Base-by-base conservation (phyloP, 2,113 vertebrate genomes). In the Nibea albiflora region DNA sequence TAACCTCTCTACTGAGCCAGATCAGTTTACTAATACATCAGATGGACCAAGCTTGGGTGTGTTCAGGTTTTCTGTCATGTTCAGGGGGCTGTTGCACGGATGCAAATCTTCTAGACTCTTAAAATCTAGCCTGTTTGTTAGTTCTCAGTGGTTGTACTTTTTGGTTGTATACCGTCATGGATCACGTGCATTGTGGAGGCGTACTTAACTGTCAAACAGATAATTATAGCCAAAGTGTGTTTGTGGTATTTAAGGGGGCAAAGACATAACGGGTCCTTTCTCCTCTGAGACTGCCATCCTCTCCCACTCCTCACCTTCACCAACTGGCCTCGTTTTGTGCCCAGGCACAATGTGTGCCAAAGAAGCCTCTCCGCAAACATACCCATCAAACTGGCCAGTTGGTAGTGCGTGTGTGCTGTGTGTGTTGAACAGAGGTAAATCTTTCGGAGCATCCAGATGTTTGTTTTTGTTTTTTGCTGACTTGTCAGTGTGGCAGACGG, bases 21-120 rank as follows among this genome's bases (percentile, higher is more conserved):
- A 93, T 94, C 94, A 57, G 80, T 89, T 94, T 93, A 93, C 91
- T 86, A 86, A 92, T 92, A 87, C 78, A 83, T 74, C 8, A 63
- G 73, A 90, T 84, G 77, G 71, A 84, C 39, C 56, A 83, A 76
- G 72, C 31, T 8, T 16, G 85, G 61, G 73, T 78, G 80, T 76
- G 35, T 72, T 70, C n/a, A 76, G 79, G 77, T 62, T 82, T 74
- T 76, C 56, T 20, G 4, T 50, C 56, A 4, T 65, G 73, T 80
- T 88, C 54, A 49, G 78, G 67, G 72, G 81, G 42, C 28, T 81
- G 42, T 81, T 73, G 65, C 11, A 61, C 52, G 63, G 81, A 83
- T 80, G 57, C 42, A 58, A 69, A 72, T 22, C 22, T 5, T 83
- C 76, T 70, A 61, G 46, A 78, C 42, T 74, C 39, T 75, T n/a